Evolutionary conservation across 2,113 vertebrate genomes (phyloP), one percentile per base, ranked within the genome.

Genomic region (Nothocercus nigrocapillus): DNA sequence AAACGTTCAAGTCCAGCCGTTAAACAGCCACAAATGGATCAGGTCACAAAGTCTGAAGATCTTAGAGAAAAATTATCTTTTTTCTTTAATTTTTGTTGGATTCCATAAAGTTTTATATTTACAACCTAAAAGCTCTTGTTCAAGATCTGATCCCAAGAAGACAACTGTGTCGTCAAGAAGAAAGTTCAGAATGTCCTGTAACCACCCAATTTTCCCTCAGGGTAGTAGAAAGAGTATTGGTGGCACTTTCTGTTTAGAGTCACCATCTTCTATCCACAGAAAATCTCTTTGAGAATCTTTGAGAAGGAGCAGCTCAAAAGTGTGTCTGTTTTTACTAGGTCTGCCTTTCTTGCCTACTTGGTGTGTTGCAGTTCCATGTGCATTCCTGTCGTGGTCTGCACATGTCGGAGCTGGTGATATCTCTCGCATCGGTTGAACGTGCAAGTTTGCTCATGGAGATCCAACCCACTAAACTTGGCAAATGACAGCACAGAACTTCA

Each of bases 361-460:
- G 8, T 20, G 3, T n/a, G 10, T 14, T 45, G 18, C 10, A 21
- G 24, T 45, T 56, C 54, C 54, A 18, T 5, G 54, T 56, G 8
- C 14, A 30, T 17, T 16, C 30, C 18, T 21, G 38, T 34, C 45
- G 15, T 19, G 59, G 22, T 27, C 20, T 73, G 53, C 28, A 7
- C 12, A 18, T 20, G 42, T 56, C 5, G 9, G 27, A 27, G 63
- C 8, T 25, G n/a, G 2, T 19, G 19, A 11, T 21, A 6, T 7
- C 3, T 40, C 59, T 59, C 28, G 1, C 14, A 1, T 30, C 0
- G 7, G 4, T 36, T 74, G 59, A 2, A 0, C 21, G 3, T 7
- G 2, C 13, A 19, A 25, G 27, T 27, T 45, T 56, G 5, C 28
- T 24, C 28, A 17, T 42, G n/a, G 53, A 32, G 2, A 53, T 34